Evolutionary conservation across 2,888 invertebrate species (phyloP).

Genomic region (Sisyra terminalis): DNA sequence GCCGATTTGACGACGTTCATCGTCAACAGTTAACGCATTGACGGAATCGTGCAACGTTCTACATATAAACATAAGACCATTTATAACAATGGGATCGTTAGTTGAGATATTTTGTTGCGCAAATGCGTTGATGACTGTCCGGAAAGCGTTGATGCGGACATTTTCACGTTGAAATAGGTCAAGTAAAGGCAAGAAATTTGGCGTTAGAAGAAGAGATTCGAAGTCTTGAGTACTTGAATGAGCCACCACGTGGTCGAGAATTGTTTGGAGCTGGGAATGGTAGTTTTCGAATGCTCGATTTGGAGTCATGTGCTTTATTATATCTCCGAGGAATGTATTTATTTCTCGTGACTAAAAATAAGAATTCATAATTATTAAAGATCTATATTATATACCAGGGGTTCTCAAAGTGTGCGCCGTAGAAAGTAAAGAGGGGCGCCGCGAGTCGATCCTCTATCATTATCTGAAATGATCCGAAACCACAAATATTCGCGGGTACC

Average conservation of each 20-base stretch:
- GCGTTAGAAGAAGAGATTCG: conserved; percentile 66
- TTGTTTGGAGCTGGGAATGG: conserved; percentile 59
- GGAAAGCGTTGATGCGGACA: conserved; percentile 69
- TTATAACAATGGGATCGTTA: conserved; percentile 75
- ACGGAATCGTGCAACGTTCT: conserved; percentile 86
- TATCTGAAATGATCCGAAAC: too few species aligned
- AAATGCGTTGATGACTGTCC: conserved; percentile 55
- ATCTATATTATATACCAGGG: too few species aligned
- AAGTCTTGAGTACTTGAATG: conserved; percentile 50
- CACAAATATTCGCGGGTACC: too few species aligned
- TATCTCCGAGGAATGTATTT: conserved; percentile 68
- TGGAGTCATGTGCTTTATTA: conserved; percentile 67
- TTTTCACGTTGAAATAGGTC: conserved; percentile 80
- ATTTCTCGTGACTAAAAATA: conserved; percentile 65
- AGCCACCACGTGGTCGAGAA: conserved; percentile 57
- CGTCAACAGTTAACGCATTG: conserved; percentile 81
- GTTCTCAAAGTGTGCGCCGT: too few species aligned
- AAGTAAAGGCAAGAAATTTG: conserved; percentile 77
- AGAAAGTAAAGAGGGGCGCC: too few species aligned
- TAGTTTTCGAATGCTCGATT: conserved; percentile 63
- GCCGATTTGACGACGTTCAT: conserved; percentile 77
- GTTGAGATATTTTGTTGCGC: conserved; percentile 27
- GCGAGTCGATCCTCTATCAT: too few species aligned
- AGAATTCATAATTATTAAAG: too few species aligned
- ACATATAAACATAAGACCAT: conserved; percentile 76